These are phyloP conservation scores for Streptopelia turtur DNA, from an alignment of 2,797 vertebrate genomes.

Conservation along the genomic window DNA sequence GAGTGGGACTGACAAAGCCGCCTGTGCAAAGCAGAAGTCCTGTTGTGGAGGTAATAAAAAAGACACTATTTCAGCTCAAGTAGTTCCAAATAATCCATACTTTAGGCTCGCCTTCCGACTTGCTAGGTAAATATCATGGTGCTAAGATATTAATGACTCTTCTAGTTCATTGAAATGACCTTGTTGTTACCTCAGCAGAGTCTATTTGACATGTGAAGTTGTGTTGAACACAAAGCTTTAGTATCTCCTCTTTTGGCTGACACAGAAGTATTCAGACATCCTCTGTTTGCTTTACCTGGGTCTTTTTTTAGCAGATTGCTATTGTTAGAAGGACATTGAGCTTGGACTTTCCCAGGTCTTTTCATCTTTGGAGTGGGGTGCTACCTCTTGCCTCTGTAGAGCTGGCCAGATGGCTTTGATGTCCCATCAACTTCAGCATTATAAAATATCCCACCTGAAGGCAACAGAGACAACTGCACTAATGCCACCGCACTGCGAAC, in stretches of 20 bases:
- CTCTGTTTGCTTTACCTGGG: background rate
- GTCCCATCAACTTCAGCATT: background rate
- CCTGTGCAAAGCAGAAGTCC: constrained; percentile 25
- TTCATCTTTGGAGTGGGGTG: background rate
- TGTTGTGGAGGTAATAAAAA: constrained; percentile 5
- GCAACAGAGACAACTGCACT: background rate
- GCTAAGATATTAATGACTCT: background rate
- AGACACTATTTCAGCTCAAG: background rate
- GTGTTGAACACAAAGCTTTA: background rate
- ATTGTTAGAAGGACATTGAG: background rate
- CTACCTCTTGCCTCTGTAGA: background rate
- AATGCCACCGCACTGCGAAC: background rate
- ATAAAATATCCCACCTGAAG: background rate
- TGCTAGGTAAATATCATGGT: background rate
- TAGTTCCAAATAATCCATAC: constrained; percentile 9
- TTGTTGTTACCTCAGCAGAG: background rate
- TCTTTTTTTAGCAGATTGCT: background rate
- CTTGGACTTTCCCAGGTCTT: background rate
- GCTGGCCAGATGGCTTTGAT: background rate
- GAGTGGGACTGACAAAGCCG: constrained; percentile 48
- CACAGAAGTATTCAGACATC: background rate
- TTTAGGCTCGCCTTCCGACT: background rate
- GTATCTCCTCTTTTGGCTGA: background rate
- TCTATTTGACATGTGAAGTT: background rate
- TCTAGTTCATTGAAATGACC: background rate